Conservation (phyloP, 2,113 vertebrate species). For the Haplotaxodon microlepis region DNA sequence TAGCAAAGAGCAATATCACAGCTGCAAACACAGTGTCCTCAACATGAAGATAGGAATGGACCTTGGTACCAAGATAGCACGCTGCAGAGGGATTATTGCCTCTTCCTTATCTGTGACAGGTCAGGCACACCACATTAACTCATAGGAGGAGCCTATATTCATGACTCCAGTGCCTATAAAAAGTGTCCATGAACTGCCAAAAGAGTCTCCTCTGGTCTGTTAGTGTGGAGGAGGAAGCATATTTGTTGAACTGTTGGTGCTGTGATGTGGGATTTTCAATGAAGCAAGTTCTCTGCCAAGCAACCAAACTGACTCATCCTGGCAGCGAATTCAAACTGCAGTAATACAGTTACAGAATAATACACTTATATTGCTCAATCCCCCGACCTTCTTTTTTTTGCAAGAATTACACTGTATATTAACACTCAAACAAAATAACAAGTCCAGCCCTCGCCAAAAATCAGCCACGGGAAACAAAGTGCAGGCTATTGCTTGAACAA, state of each 20-base stretch:
- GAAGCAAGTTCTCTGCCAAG: conserved; percentile 8
- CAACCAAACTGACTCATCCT: background rate
- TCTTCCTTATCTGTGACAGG: conserved; percentile 40
- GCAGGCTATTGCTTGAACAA: background rate
- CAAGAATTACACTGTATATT: background rate
- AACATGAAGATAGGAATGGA: conserved; percentile 11
- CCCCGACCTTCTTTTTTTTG: background rate
- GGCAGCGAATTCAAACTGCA: background rate
- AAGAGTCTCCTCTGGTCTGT: background rate
- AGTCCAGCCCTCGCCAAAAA: background rate
- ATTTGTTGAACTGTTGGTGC: background rate
- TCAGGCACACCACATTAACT: conserved; percentile 15
- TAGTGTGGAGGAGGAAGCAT: background rate
- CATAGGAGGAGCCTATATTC: background rate
- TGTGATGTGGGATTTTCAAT: conserved; percentile 11
- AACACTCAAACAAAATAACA: background rate
- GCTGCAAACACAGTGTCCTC: background rate
- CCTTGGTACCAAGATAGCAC: conserved; percentile 25
- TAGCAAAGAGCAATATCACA: background rate
- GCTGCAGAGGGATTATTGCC: conserved; percentile 27
- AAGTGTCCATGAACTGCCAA: background rate
- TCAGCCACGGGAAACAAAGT: background rate
- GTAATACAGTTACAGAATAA: background rate
- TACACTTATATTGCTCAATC: background rate
- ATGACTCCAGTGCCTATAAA: conserved; percentile 2